Evolutionary conservation across 1,140 invertebrate species (phyloP).

Genomic region (Plectus sambesii): DNA sequence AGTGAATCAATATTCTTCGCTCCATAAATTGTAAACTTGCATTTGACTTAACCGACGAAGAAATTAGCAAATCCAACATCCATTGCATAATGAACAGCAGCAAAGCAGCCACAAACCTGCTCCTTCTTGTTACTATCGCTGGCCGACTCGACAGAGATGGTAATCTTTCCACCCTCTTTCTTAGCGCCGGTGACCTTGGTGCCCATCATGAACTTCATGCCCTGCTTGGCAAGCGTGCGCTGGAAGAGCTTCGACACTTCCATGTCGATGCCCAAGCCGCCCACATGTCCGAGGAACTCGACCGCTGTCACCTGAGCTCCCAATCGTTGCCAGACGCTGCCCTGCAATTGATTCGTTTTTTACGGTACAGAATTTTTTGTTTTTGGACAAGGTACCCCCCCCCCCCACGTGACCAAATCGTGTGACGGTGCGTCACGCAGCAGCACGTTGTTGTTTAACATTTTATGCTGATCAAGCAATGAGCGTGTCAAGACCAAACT

Average conservation of each 20-base stretch:
- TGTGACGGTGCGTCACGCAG: no score
- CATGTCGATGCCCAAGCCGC: constrained; percentile 82
- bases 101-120: constrained; percentile 40
- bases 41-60: no score
- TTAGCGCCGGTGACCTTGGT: constrained; percentile 82
- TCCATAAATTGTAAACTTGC: no score
- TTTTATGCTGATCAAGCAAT: no score
- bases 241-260: constrained; percentile 86
- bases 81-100: constrained; percentile 4
- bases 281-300: constrained; percentile 77
- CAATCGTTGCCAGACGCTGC: constrained; percentile 73
- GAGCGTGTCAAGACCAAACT: no score
- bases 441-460: no score
- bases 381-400: no score
- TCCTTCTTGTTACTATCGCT: constrained; percentile 82
- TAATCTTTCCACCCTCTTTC: constrained; percentile 57
- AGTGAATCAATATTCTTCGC: no score
- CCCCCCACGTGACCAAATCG: no score
- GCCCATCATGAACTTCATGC: constrained; percentile 82
- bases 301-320: constrained; percentile 83
- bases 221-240: constrained; percentile 78
- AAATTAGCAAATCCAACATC: constrained; percentile 10
- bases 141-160: constrained; percentile 67
- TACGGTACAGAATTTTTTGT: no score
- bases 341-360: constrained; percentile 54